These are phyloP conservation scores for Sycophila sp. DNA, from an alignment of 1,140 invertebrate genomes.

Conservation along the genomic window DNA sequence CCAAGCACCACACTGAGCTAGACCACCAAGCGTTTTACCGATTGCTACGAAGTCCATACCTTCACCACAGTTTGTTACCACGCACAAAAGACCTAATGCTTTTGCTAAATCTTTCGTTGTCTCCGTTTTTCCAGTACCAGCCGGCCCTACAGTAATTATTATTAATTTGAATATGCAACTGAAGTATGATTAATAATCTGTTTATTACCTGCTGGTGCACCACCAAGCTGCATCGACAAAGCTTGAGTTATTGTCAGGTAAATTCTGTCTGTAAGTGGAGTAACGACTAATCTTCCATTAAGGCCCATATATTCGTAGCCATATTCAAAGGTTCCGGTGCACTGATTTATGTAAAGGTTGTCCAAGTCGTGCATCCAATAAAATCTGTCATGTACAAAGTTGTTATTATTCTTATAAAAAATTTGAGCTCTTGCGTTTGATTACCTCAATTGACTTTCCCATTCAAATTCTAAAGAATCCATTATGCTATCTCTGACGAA, in stretches of 20 bases:
- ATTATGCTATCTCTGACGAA: constrained; percentile 89
- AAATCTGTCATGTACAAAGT: constrained; percentile 68
- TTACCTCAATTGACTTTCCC: constrained; percentile 85
- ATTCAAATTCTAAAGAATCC: constrained; percentile 86
- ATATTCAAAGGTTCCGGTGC: constrained; percentile 87
- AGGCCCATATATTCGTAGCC: constrained; percentile 96
- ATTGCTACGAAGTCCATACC: constrained; percentile 90
- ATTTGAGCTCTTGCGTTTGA: background rate
- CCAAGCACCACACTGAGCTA: constrained; percentile 82
- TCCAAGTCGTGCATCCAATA: constrained; percentile 88
- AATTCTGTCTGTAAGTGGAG: constrained; percentile 90
- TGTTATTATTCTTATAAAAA: background rate
- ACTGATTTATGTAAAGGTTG: constrained; percentile 84
- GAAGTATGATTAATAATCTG: background rate
- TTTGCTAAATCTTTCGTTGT: constrained; percentile 91
- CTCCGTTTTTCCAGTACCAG: constrained; percentile 91
- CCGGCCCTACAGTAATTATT: constrained; percentile 68
- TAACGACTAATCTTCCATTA: constrained; percentile 89
- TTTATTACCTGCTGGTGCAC: constrained; percentile 79
- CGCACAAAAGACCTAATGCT: constrained; percentile 84
- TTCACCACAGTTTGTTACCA: constrained; percentile 93
- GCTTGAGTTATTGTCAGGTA: constrained; percentile 93
- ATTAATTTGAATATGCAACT: background rate
- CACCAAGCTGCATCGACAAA: constrained; percentile 86
- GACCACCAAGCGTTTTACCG: constrained; percentile 83